Evolutionary conservation across 2,113 vertebrate species (phyloP).

Genomic region (Megaptera novaeangliae): DNA sequence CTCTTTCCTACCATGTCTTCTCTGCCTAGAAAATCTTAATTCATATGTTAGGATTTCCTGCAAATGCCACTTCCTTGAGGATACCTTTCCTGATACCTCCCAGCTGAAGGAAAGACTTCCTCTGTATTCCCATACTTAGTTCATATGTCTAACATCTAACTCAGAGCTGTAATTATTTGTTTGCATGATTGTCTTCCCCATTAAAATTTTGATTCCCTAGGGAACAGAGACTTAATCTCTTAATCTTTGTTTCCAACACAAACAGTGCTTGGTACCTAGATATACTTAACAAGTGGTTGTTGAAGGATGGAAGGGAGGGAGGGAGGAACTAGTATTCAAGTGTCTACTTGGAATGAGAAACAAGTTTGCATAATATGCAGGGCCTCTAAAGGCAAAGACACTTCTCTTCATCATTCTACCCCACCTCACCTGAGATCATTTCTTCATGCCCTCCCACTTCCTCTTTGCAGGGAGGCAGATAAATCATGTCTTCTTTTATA

Average conservation of each 20-base stretch:
- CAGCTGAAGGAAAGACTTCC: not conserved
- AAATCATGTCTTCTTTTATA: not conserved
- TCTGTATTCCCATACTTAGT: not conserved
- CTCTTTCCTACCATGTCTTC: not conserved
- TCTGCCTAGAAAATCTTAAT: not conserved
- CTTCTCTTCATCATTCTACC: not conserved
- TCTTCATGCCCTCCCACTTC: not conserved
- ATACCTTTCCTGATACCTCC: not conserved
- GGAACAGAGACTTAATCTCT: not conserved
- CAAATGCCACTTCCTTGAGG: not conserved
- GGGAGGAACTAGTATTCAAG: not conserved
- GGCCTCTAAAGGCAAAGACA: not conserved
- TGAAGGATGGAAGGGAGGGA: not conserved
- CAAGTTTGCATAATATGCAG: not conserved
- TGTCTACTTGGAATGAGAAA: not conserved
- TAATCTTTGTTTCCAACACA: conserved; percentile 11
- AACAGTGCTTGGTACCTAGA: not conserved
- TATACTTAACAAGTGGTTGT: not conserved
- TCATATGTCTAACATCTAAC: not conserved
- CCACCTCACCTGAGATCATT: not conserved
- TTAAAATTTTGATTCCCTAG: not conserved
- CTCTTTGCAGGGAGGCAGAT: not conserved
- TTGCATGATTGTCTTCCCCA: not conserved
- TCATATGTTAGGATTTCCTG: not conserved
- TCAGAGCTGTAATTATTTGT: not conserved